phyloP scores from a whole-genome alignment of 2,113 vertebrate genomes.

The Labrus mixtus region DNA sequence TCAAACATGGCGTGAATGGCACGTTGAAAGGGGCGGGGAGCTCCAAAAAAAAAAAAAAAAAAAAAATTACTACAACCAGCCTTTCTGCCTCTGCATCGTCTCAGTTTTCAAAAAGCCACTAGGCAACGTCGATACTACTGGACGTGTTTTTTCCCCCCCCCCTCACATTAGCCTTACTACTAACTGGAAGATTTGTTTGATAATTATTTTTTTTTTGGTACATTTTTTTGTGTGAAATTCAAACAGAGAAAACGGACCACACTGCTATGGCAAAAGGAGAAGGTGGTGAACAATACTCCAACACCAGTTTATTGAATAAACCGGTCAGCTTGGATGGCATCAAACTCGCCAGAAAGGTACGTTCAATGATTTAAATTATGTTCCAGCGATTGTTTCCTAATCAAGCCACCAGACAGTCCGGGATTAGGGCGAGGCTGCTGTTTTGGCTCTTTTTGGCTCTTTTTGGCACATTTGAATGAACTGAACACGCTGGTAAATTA shows the following conservation, averaged over 20 bases:
- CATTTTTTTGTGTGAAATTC: background rate
- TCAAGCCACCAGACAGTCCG: rapidly evolving
- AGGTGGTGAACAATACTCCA: conserved; percentile 81
- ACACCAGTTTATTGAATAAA: conserved; percentile 79
- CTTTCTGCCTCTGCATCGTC: background rate
- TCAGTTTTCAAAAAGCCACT: conserved; percentile 23
- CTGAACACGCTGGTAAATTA: background rate
- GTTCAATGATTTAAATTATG: background rate
- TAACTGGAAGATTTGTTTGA: background rate
- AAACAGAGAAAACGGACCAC: background rate
- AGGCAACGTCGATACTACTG: too few species aligned
- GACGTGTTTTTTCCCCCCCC: background rate
- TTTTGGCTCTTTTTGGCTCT: too few species aligned
- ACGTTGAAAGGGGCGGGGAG: conserved; percentile 43
- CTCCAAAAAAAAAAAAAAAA: conserved; percentile 17
- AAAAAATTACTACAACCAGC: conserved; percentile 53
- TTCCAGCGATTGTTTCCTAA: background rate
- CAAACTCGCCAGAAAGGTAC: conserved; percentile 68
- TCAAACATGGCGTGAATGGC: conserved; percentile 50
- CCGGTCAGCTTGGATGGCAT: conserved; percentile 46
- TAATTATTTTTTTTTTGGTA: too few species aligned
- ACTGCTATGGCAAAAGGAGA: conserved; percentile 83
- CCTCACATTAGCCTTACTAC: too few species aligned
- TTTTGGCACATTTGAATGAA: conserved; percentile 52
- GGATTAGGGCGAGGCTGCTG: background rate